Conservation (phyloP, 2,797 vertebrate species). For the Hyperoplus lanceolatus region DNA sequence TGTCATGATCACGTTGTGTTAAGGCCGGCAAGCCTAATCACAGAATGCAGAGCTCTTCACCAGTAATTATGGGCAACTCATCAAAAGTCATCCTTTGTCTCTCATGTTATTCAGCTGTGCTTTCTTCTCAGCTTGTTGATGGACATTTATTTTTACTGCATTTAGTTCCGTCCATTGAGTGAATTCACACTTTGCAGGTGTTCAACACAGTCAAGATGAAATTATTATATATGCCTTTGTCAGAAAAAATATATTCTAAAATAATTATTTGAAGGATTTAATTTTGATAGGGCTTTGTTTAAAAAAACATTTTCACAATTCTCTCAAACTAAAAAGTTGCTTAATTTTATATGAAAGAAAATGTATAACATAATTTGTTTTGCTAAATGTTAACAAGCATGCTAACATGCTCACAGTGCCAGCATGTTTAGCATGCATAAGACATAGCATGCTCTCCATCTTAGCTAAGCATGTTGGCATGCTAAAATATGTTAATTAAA, state of each 20-base stretch:
- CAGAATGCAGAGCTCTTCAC: conserved; percentile 1
- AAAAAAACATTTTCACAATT: no score
- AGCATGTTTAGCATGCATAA: neutral
- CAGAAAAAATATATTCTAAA: no score
- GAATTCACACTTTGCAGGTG: neutral
- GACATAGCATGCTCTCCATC: neutral
- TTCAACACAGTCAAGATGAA: neutral
- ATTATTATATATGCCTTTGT: no score
- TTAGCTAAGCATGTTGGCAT: neutral
- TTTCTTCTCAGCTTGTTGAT: conserved; percentile 16
- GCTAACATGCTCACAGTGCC: neutral
- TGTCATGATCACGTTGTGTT: conserved; percentile 33
- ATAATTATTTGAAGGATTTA: no score
- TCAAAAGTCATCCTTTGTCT: conserved; percentile 19
- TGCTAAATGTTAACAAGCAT: neutral
- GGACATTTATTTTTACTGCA: neutral
- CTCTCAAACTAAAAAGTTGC: neutral
- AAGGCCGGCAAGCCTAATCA: conserved; percentile 18
- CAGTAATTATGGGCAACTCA: conserved; percentile 41
- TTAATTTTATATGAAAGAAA: neutral
- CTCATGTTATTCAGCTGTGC: neutral
- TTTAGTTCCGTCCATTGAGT: conserved; percentile 4
- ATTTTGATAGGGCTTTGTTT: neutral
- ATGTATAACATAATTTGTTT: neutral
- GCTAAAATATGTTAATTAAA: neutral